Evolutionary conservation across 2,113 vertebrate genomes (phyloP).

Genomic region (Campylomormyrus tamandua): DNA sequence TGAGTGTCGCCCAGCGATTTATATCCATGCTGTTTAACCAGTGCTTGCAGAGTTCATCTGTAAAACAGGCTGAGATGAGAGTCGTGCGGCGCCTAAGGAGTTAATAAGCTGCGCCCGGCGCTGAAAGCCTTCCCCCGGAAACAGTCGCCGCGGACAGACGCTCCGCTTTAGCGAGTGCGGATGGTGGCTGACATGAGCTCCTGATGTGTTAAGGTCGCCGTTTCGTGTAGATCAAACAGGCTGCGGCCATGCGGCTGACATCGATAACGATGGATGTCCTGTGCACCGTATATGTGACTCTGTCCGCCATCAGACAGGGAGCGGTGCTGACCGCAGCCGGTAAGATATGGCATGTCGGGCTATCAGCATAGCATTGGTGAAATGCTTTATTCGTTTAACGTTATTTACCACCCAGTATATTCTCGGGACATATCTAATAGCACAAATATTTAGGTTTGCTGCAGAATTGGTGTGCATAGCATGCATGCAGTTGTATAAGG

Average conservation of each 20-base stretch:
- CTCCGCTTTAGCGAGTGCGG: neutral
- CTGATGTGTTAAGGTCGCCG: neutral
- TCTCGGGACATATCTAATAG: neutral
- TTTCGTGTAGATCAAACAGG: neutral
- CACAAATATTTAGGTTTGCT: neutral
- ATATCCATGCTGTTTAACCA: neutral
- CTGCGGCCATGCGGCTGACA: neutral
- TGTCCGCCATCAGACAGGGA: neutral
- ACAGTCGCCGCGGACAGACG: neutral
- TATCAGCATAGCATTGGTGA: neutral
- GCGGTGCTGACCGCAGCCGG: neutral
- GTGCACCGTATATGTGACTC: neutral
- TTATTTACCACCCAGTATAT: neutral
- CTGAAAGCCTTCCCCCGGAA: neutral
- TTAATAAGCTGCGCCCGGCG: neutral
- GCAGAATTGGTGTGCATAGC: neutral
- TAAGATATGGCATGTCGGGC: neutral
- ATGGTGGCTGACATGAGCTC: neutral
- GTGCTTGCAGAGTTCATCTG: neutral
- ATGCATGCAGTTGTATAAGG: neutral
- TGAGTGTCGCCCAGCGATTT: neutral
- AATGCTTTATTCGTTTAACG: neutral
- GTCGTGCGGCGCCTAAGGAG: neutral
- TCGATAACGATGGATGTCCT: neutral
- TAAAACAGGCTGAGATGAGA: neutral